Percentiles rank a stretch among this genome's conserved stretches.
phyloP scores from a whole-genome alignment of 2,888 invertebrate genomes.

The Platycheirus rosarum region DNA sequence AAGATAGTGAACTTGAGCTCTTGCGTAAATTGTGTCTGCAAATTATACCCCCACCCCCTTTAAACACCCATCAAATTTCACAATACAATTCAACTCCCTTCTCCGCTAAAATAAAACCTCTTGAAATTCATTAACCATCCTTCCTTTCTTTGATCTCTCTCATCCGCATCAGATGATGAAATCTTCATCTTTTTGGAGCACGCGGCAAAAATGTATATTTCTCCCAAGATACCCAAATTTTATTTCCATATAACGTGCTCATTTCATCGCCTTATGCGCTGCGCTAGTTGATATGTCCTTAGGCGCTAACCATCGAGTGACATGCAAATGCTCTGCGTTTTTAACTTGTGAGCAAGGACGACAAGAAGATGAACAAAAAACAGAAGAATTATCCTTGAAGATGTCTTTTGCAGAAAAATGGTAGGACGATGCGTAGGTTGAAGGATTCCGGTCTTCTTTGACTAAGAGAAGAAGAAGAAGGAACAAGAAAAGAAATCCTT shows the following conservation, averaged over 20 bases:
- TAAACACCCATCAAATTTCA: neutral
- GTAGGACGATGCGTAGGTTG: slow-evolving; percentile 53
- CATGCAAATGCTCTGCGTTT: slow-evolving; percentile 65
- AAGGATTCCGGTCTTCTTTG: slow-evolving; percentile 7
- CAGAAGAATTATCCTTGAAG: slow-evolving; percentile 43
- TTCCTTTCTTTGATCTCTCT: slow-evolving; percentile 60
- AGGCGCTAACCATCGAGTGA: slow-evolving; percentile 67
- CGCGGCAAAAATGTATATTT: slow-evolving; percentile 10
- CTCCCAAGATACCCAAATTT: slow-evolving; percentile 32
- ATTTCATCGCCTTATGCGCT: slow-evolving; percentile 42
- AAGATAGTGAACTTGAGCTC: slow-evolving; percentile 11
- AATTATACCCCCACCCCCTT: neutral
- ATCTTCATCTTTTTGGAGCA: neutral
- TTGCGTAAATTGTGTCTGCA: neutral
- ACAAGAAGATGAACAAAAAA: slow-evolving; percentile 15
- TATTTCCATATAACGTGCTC: slow-evolving; percentile 47
- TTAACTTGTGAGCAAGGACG: slow-evolving; percentile 13
- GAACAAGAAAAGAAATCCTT: neutral
- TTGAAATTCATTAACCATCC: slow-evolving; percentile 26
- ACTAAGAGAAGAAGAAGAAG: neutral
- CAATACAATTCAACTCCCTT: neutral
- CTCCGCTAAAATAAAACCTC: neutral
- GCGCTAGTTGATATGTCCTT: slow-evolving; percentile 67
- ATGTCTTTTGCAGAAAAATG: slow-evolving; percentile 53
- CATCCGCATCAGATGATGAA: neutral